Base-by-base conservation (phyloP, 2,888 invertebrate genomes). In the Stomorhina lunata region DNA sequence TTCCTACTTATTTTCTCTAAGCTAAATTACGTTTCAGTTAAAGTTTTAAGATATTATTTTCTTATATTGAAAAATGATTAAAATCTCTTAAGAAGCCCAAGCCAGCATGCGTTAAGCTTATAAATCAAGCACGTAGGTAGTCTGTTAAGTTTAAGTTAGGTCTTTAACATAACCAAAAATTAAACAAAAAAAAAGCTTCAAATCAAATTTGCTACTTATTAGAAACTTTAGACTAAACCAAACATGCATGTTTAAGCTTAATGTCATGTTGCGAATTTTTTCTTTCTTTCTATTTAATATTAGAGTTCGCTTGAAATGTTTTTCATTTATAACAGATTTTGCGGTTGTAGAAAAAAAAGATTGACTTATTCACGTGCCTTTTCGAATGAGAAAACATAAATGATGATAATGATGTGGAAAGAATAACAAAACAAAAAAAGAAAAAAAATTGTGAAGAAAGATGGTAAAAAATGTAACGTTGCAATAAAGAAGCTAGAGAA, bases 301-400 rank as follows among this genome's bases (percentile, higher is more conserved):
- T n/a, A 65, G 43, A 69, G 63, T 76, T 80, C 40, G 57, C 27
- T 63, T 76, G 61, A 65, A 75, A 68, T 29, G 22, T 66, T 43
- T 78, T 48, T 29, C 29, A 25, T 45, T 66, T 65, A 12, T 76
- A n/a, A 15, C 40, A 68, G 32, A 55, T 68, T 40, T 40, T 73
- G 77, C 55, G 77, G 48, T 71, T 76, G 20, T 34, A 75, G 40
- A 55, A 80, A 45, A 43, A 43, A 45, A 15, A 22, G 17, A 7
- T 34, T 59, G 48, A 66, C 55, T 61, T 32, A 73, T 50, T 81
- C 81, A 73, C 77, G 77, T 77, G 77, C 61, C 72, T 72, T 57
- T 50, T n/a, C n/a, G 45, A 50, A 61, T 55, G 32, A 48, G 72
- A 77, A 66, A 55, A n/a, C n/a, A n/a, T n/a, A n/a, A 63, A 73